Percentiles rank a stretch among this genome's conserved stretches.
These are phyloP conservation scores for Montipora capricornis DNA, from an alignment of 64 coral and sea anemone genomes.

Conservation along the genomic window DNA sequence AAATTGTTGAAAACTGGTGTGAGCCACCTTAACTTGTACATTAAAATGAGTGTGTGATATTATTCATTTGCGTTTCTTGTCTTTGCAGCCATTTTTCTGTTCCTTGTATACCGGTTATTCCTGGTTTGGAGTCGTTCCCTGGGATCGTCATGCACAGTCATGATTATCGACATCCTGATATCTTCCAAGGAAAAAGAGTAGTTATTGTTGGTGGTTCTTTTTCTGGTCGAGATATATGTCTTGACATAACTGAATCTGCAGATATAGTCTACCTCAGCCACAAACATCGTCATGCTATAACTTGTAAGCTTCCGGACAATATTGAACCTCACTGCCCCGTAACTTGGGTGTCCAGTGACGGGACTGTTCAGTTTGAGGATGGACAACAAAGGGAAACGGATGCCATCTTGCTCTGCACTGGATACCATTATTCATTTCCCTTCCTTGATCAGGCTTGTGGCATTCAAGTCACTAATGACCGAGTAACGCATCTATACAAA, in stretches of 20 bases:
- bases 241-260: neutral
- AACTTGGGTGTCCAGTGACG: conserved; percentile 6
- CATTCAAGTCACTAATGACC: conserved; percentile 54
- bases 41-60: neutral
- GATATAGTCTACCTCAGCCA: conserved; percentile 48
- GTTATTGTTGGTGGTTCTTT: conserved; percentile 47
- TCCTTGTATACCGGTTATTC: conserved; percentile 34
- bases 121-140: conserved; percentile 45
- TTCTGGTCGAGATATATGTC: conserved; percentile 61
- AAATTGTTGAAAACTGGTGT: too few relatives aligned
- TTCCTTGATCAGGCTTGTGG: conserved; percentile 50
- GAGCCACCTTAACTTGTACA: too few relatives aligned
- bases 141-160: conserved; percentile 66
- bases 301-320: conserved; percentile 40
- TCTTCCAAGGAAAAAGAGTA: conserved; percentile 33
- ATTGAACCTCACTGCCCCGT: conserved; percentile 8
- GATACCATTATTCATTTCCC: conserved; percentile 63
- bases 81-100: conserved; percentile 40
- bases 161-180: conserved; percentile 45
- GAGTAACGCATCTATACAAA: conserved; percentile 61
- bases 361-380: conserved; percentile 58
- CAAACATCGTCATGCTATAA: neutral
- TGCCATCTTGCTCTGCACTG: conserved; percentile 65
- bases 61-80: neutral
- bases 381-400: conserved; percentile 40